Percentiles rank a stretch among this genome's conserved stretches.
Evolutionary conservation across 2,113 vertebrate genomes (phyloP).

Genomic region (Anhinga rufa): DNA sequence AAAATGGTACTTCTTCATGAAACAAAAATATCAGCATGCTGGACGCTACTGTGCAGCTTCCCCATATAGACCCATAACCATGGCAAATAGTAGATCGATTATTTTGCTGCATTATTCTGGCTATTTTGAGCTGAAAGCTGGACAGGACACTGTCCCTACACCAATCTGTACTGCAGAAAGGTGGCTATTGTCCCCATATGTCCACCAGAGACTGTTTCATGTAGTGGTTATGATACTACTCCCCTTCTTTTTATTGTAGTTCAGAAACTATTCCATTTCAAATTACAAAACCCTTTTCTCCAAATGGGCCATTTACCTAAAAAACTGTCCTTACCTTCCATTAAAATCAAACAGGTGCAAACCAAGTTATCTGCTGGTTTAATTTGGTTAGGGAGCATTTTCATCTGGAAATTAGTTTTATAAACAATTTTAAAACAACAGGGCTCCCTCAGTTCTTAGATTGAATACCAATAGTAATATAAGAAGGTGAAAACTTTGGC

Average conservation of each 20-base stretch:
- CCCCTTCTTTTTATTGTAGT: neutral
- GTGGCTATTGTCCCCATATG: neutral
- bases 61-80: neutral
- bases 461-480: neutral
- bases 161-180: neutral
- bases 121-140: neutral
- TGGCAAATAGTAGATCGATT: neutral
- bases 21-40: neutral
- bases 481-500: neutral
- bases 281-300: neutral
- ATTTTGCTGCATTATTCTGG: neutral
- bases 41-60: neutral
- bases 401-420: neutral
- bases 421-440: neutral
- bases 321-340: neutral
- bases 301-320: neutral
- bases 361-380: neutral
- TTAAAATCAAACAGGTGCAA: neutral
- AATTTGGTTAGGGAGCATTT: neutral
- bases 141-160: neutral
- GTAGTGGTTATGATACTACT: neutral
- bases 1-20: neutral
- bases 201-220: neutral
- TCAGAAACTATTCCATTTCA: neutral
- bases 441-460: neutral